These are phyloP conservation scores for Hylia prasina DNA, from an alignment of 2,113 vertebrate species.

Conservation along the genomic window DNA sequence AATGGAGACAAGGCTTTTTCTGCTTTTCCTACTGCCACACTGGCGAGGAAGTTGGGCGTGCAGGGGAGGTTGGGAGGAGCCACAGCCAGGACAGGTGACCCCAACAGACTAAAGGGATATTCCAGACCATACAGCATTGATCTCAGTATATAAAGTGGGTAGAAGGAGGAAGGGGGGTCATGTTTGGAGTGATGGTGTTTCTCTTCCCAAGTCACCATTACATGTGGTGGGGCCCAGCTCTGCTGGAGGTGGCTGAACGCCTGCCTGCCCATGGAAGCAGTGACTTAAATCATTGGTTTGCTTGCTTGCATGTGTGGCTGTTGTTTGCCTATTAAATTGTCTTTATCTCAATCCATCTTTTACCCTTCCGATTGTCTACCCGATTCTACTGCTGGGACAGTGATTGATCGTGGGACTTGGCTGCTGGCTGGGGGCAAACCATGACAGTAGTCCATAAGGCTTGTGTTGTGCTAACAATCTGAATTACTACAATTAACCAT, in stretches of 20 bases:
- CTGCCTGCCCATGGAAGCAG: neutral
- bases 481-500: neutral
- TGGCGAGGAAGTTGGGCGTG: fast-evolving
- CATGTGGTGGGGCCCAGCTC: fast-evolving
- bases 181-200: neutral
- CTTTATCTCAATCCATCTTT: neutral
- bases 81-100: neutral
- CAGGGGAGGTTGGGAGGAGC: neutral
- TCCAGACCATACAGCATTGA: fast-evolving
- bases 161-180: neutral
- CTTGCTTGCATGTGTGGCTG: fast-evolving
- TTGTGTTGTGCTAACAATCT: neutral
- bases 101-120: neutral
- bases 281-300: neutral
- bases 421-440: neutral
- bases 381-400: too few relatives aligned
- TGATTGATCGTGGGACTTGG: fast-evolving
- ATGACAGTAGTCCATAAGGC: neutral
- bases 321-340: neutral
- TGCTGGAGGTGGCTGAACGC: neutral
- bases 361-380: neutral
- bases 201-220: neutral
- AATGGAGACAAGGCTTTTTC: neutral
- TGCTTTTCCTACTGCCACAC: fast-evolving
- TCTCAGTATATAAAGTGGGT: too few relatives aligned